Conservation (phyloP, 2,888 invertebrate species). For the Coleophora flavipennella region DNA sequence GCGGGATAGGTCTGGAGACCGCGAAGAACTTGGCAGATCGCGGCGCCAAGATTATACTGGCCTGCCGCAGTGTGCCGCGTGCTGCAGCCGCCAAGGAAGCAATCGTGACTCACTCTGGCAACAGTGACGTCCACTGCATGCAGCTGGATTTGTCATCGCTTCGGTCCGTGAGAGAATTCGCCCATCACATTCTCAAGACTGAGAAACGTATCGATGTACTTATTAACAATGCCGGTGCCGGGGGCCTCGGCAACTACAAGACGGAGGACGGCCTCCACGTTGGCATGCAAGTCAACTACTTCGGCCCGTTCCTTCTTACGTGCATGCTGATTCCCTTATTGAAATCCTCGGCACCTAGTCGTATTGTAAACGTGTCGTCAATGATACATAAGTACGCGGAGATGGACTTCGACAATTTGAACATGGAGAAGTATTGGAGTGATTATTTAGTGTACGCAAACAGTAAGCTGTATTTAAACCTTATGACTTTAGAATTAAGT, state of each 20-base stretch:
- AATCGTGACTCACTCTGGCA: slow-evolving; percentile 49
- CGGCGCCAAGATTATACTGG: slow-evolving; percentile 65
- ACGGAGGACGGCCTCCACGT: slow-evolving; percentile 78
- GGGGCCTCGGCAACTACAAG: slow-evolving; percentile 56
- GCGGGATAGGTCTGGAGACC: slow-evolving; percentile 69
- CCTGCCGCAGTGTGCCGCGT: slow-evolving; percentile 56
- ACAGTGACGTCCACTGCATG: slow-evolving; percentile 41
- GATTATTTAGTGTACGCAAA: slow-evolving; percentile 61
- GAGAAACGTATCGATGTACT: slow-evolving; percentile 69
- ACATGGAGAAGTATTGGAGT: slow-evolving; percentile 67
- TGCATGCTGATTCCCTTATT: slow-evolving; percentile 69
- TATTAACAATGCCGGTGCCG: slow-evolving; percentile 74
- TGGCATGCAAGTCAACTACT: slow-evolving; percentile 82
- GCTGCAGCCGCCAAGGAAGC: slow-evolving; percentile 46
- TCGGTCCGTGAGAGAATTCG: slow-evolving; percentile 69
- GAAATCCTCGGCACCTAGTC: slow-evolving; percentile 72
- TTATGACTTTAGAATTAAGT: slow-evolving; percentile 76
- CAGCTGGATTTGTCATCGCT: slow-evolving; percentile 60
- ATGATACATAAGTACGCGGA: slow-evolving; percentile 65
- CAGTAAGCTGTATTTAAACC: slow-evolving; percentile 75
- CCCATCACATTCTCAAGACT: slow-evolving; percentile 58
- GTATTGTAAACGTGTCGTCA: slow-evolving; percentile 77
- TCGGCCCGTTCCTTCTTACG: slow-evolving; percentile 81
- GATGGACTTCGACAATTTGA: slow-evolving; percentile 57
- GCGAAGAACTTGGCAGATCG: slow-evolving; percentile 64